Evolutionary conservation across 2,113 vertebrate genomes (phyloP), one percentile per base, ranked within the genome.

Genomic region (Pedetes capensis): DNA sequence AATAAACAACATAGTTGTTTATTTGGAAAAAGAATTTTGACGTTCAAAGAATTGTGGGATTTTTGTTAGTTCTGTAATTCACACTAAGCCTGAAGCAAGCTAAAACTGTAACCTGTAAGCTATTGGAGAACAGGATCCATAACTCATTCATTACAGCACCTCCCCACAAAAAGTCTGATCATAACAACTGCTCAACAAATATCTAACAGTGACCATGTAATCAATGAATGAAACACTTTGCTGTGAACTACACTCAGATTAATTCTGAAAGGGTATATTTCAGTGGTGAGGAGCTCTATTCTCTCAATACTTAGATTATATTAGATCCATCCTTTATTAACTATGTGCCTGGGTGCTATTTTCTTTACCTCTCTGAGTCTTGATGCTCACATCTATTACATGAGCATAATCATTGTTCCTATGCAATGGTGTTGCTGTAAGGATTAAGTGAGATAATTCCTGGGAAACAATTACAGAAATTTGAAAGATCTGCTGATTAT

Each of bases 391-490:
- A 55, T 63, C 29, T 61, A 2, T 89, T 87, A 37, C 4, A 51
- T 76, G 17, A 57, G 44, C 44, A 47, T 76, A 18, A 76, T 44
- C 27, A 61, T 42, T 81, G 47, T 75, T 74, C 8, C 29, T 72
- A 64, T 34, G 4, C 6, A 66, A 80, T 27, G 75, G 17, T 66
- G 37, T 49, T 80, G 57, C 16, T 81, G 0, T 79, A 44, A 75
- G 12, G 34, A 80, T 75, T 79, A 89, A 88, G 59, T 69, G 55
- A 44, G 51, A 63, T 39, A 61, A 27, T 42, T 75, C 18, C 37
- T 92, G 34, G 68, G 34, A 80, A 95, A 81, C 23, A 63, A 75
- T 89, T 47, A 74, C 17, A 82, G 74, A 93, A 93, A 29, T 69
- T 20, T 20, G 18, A 49, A 85, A 66, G 59, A 69, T 4, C 42